Conservation (phyloP, 2,888 invertebrate genomes). For the Tetragonisca angustula region DNA sequence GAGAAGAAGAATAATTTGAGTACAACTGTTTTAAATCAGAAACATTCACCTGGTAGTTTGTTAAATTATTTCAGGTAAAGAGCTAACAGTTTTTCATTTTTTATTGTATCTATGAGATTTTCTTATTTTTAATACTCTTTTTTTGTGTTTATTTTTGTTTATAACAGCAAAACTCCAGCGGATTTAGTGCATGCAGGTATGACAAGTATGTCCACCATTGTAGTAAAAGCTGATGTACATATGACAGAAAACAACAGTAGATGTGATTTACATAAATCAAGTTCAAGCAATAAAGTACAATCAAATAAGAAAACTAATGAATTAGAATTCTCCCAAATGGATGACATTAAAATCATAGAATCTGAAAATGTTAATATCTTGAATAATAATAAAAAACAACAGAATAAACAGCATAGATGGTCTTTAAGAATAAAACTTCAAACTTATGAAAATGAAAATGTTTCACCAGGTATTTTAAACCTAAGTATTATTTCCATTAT, state of each 20-base stretch:
- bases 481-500: background rate
- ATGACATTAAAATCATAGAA: slow-evolving; percentile 65
- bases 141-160: background rate
- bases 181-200: slow-evolving; percentile 58
- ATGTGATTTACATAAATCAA: background rate
- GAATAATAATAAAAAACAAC: slow-evolving; percentile 4
- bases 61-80: slow-evolving; percentile 78
- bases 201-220: slow-evolving; percentile 66
- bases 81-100: background rate
- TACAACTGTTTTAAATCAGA: slow-evolving; percentile 53
- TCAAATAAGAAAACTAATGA: slow-evolving; percentile 35
- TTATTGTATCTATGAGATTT: background rate
- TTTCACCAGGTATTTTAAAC: slow-evolving; percentile 44
- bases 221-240: slow-evolving; percentile 78
- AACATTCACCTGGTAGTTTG: slow-evolving; percentile 66
- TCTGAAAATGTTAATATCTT: slow-evolving; percentile 56
- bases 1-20: slow-evolving; percentile 77
- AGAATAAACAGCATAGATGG: slow-evolving; percentile 68
- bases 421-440: slow-evolving; percentile 76
- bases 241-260: slow-evolving; percentile 45
- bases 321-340: slow-evolving; percentile 44
- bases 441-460: slow-evolving; percentile 46
- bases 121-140: background rate
- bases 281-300: slow-evolving; percentile 21
- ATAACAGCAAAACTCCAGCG: slow-evolving; percentile 54